A percentile compares a stretch with the other conserved stretches of the same genome.
phyloP scores from a whole-genome alignment of 64 coral and sea anemone genomes.

The Stylophora pistillata region DNA sequence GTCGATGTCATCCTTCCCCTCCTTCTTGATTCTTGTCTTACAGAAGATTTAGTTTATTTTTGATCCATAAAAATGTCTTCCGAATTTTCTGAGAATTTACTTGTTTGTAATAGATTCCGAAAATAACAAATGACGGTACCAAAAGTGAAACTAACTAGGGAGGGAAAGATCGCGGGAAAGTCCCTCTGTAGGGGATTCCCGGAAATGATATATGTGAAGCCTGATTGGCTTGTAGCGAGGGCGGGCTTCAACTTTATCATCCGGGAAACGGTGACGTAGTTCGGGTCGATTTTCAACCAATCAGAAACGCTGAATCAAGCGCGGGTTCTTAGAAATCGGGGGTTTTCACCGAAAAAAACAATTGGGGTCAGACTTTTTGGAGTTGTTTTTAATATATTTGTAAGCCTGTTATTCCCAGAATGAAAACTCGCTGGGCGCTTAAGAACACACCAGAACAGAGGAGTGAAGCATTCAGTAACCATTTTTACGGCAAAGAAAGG shows the following conservation, averaged over 20 bases:
- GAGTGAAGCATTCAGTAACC: not conserved
- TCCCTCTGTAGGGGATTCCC: not conserved
- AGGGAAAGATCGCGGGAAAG: slow-evolving; percentile 25
- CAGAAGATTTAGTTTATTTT: not conserved
- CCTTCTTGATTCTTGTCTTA: too few species aligned
- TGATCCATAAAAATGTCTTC: not conserved
- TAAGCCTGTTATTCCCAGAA: not conserved
- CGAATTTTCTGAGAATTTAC: slow-evolving; percentile 16
- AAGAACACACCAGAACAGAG: not conserved
- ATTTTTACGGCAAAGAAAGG: not conserved
- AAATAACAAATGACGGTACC: not conserved
- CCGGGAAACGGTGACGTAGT: not conserved
- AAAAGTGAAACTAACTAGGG: slow-evolving; percentile 9
- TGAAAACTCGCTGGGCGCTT: not conserved
- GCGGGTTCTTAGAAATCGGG: slow-evolving; percentile 22
- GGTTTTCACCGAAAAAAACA: slow-evolving; percentile 49
- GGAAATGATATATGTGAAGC: not conserved
- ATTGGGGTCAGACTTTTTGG: not conserved
- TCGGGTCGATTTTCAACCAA: slow-evolving; percentile 1
- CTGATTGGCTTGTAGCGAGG: slow-evolving; percentile 18
- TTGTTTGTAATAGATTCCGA: not conserved
- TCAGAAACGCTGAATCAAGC: slow-evolving; percentile 8
- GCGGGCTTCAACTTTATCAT: not conserved
- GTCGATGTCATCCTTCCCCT: not conserved
- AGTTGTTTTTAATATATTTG: not conserved